phyloP scores from a whole-genome alignment of 2,888 invertebrate species.

The Notodonta ziczac region DNA sequence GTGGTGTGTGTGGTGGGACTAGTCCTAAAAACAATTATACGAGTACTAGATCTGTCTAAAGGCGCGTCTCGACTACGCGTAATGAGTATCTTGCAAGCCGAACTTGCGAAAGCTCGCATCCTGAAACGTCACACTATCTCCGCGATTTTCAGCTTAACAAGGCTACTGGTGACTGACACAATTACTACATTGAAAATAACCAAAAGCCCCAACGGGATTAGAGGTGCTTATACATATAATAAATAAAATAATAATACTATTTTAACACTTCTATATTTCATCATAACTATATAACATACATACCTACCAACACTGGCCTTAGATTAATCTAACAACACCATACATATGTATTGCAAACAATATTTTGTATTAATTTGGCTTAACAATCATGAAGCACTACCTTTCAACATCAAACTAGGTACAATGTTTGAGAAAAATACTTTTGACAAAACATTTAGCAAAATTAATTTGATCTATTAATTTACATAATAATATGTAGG shows the following conservation, averaged over 20 bases:
- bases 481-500: background rate
- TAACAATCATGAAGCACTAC: constrained; percentile 38
- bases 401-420: constrained; percentile 28
- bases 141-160: too few species aligned
- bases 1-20: too few species aligned
- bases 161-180: too few species aligned
- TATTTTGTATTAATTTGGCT: constrained; percentile 30
- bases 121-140: too few species aligned
- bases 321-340: constrained; percentile 25
- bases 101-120: too few species aligned
- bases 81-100: too few species aligned
- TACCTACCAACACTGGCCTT: constrained; percentile 40
- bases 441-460: constrained; percentile 11
- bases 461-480: constrained; percentile 34
- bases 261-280: constrained; percentile 54
- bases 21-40: too few species aligned
- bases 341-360: constrained; percentile 27
- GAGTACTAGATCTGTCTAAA: too few species aligned
- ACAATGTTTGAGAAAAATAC: constrained; percentile 17
- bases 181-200: background rate
- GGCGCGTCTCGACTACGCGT: too few species aligned
- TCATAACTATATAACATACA: constrained; percentile 36
- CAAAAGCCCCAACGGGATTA: too few species aligned
- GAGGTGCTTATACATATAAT: too few species aligned
- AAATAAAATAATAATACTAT: constrained; percentile 18